Evolutionary conservation across 1,140 invertebrate genomes (phyloP).

Genomic region (Neodiprion pinetum): DNA sequence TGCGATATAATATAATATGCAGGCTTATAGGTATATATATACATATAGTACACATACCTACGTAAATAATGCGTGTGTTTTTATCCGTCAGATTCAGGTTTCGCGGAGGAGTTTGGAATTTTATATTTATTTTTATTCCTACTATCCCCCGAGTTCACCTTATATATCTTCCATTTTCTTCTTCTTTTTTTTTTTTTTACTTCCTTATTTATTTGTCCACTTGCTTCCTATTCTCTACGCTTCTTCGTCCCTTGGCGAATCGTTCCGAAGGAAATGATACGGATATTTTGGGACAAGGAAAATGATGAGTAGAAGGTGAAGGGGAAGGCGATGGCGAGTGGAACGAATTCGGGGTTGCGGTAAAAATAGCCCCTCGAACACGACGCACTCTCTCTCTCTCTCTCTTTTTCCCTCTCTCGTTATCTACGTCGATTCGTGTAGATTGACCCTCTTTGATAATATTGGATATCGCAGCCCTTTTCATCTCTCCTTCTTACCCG

Average conservation of each 20-base stretch:
- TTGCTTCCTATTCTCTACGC: too few species aligned
- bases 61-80: not conserved
- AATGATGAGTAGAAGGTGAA: not conserved
- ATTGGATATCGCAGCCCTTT: not conserved
- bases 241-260: too few species aligned
- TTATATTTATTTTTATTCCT: too few species aligned
- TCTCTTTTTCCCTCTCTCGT: not conserved
- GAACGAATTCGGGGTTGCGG: not conserved
- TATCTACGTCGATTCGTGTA: not conserved
- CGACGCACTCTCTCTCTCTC: constrained; percentile 9
- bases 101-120: not conserved
- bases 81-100: constrained; percentile 14
- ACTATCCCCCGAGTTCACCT: too few species aligned
- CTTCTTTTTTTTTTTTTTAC: too few species aligned
- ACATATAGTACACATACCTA: not conserved
- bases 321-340: not conserved
- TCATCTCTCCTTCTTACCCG: not conserved
- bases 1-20: too few species aligned
- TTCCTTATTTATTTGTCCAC: too few species aligned
- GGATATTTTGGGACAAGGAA: too few species aligned
- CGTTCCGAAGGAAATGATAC: too few species aligned
- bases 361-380: constrained; percentile 21
- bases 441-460: not conserved
- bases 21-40: too few species aligned
- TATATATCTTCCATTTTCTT: too few species aligned